These are phyloP conservation scores for Cyprinodon brontotheroides DNA, from an alignment of 2,113 vertebrate species.

Conservation along the genomic window DNA sequence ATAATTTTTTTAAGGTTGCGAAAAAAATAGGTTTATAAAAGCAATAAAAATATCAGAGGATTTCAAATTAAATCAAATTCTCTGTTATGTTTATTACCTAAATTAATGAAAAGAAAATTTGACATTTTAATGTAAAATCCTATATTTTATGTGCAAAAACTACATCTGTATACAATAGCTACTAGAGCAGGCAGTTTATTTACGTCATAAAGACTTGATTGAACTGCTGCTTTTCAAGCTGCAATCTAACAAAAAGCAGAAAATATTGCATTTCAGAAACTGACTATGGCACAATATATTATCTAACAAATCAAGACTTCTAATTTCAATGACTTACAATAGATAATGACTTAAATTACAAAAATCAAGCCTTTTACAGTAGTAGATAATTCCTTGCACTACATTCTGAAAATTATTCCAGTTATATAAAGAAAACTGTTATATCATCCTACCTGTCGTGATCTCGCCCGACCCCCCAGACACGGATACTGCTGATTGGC, in stretches of 20 bases:
- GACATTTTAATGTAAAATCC: no score
- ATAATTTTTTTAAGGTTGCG: not conserved
- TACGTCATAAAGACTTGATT: not conserved
- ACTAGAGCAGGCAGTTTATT: not conserved
- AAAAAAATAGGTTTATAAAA: not conserved
- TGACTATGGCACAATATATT: not conserved
- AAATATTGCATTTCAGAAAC: not conserved
- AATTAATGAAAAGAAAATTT: no score
- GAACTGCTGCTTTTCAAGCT: not conserved
- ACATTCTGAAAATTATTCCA: not conserved
- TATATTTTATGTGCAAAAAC: not conserved
- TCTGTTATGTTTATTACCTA: no score
- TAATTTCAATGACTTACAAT: not conserved
- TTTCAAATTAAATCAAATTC: no score
- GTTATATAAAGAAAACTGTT: not conserved
- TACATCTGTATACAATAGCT: not conserved
- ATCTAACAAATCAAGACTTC: no score
- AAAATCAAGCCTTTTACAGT: no score
- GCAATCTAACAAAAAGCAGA: not conserved
- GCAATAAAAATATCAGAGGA: not conserved
- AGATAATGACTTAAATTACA: not conserved
- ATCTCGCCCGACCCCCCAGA: slow-evolving; percentile 97
- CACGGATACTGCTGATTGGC: slow-evolving; percentile 95
- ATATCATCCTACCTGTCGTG: slow-evolving; percentile 88
- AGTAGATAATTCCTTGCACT: no score